These are phyloP conservation scores for Drosophila mettleri DNA, from an alignment of 2,888 invertebrate genomes.

Conservation along the genomic window DNA sequence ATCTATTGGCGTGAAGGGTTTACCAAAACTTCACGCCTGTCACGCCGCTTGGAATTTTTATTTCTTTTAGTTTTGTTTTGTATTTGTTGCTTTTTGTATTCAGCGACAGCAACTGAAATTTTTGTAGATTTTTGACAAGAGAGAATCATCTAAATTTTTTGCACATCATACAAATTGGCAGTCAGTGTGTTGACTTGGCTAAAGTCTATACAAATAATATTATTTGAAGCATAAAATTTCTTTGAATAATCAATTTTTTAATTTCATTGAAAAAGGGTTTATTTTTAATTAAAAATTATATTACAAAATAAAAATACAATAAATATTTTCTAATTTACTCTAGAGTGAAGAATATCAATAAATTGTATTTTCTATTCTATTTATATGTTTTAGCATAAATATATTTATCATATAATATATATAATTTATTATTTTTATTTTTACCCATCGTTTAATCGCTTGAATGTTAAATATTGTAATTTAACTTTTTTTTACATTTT, in stretches of 20 bases:
- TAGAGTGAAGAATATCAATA: too few species aligned
- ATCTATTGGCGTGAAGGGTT: slow-evolving; percentile 64
- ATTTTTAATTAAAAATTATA: neutral
- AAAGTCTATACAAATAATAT: too few species aligned
- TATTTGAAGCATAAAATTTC: neutral
- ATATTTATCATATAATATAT: too few species aligned
- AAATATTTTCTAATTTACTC: too few species aligned
- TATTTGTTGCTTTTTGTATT: neutral
- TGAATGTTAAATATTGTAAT: too few species aligned
- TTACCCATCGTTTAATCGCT: too few species aligned
- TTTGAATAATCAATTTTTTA: neutral
- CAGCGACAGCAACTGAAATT: slow-evolving; percentile 34
- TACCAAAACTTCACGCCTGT: slow-evolving; percentile 74
- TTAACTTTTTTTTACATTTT: neutral
- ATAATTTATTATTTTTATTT: too few species aligned
- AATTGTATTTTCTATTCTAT: too few species aligned
- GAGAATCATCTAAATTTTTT: slow-evolving; percentile 32
- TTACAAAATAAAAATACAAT: neutral
- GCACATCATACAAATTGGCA: slow-evolving; percentile 34
- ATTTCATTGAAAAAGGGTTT: neutral
- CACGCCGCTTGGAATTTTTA: slow-evolving; percentile 50
- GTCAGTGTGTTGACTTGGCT: neutral
- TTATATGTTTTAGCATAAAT: too few species aligned
- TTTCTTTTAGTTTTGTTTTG: slow-evolving; percentile 15
- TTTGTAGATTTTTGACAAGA: slow-evolving; percentile 27